Conservation (phyloP, 2,888 invertebrate genomes). For the Dioctria linearis region DNA sequence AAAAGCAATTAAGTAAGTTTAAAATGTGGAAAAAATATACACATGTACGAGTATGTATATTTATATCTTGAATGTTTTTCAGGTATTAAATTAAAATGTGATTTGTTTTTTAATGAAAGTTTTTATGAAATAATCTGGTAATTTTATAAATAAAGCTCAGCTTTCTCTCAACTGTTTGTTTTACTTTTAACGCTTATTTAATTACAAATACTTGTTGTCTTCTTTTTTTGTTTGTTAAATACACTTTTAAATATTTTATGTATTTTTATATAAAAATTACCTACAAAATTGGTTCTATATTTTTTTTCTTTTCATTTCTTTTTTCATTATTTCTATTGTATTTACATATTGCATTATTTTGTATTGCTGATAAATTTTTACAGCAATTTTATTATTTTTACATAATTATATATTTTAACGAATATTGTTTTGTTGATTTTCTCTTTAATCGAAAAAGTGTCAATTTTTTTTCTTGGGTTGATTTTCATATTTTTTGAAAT, state of each 20-base stretch:
- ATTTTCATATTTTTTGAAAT: not conserved
- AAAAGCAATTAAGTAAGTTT: not conserved
- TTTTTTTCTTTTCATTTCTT: conserved; percentile 54
- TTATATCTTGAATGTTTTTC: not conserved
- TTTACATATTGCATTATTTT: conserved; percentile 55
- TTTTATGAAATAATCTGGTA: too few species aligned
- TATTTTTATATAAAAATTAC: conserved; percentile 55
- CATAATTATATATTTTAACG: conserved; percentile 17
- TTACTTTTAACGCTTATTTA: conserved; percentile 39
- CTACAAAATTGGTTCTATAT: conserved; percentile 65
- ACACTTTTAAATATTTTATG: conserved; percentile 47
- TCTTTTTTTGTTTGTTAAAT: conserved; percentile 1
- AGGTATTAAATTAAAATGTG: too few species aligned
- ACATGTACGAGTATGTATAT: too few species aligned
- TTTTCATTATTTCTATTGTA: conserved; percentile 53
- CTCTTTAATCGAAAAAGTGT: conserved; percentile 2
- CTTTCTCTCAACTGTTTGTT: conserved; percentile 9
- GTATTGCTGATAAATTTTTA: conserved; percentile 55
- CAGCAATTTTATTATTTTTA: conserved; percentile 23
- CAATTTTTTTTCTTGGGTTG: conserved; percentile 6
- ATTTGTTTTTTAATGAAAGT: not conserved
- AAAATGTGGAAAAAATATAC: too few species aligned
- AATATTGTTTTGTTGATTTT: conserved; percentile 17
- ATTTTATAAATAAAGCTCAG: conserved; percentile 30
- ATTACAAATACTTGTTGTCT: conserved; percentile 28